phyloP scores from a whole-genome alignment of 2,113 vertebrate genomes.

The Aptenodytes patagonicus region DNA sequence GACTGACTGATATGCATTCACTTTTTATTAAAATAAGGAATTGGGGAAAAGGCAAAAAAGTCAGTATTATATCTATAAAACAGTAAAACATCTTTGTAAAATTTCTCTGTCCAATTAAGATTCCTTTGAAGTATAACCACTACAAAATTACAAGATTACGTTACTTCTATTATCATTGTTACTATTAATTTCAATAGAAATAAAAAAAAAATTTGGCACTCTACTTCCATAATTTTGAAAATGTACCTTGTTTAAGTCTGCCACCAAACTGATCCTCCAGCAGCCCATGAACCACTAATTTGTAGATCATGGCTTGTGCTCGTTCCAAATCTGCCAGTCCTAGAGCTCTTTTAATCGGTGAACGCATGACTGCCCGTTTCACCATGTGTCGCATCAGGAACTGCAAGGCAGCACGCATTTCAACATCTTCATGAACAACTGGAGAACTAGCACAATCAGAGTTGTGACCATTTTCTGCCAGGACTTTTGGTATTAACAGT shows the following conservation, averaged over 20 bases:
- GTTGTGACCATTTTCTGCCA: slow-evolving; percentile 91
- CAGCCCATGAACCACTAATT: slow-evolving; percentile 90
- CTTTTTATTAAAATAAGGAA: neutral
- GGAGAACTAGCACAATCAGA: slow-evolving; percentile 85
- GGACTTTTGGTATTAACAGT: slow-evolving; percentile 90
- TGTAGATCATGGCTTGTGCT: slow-evolving; percentile 96
- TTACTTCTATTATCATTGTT: neutral
- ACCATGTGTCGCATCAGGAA: slow-evolving; percentile 99
- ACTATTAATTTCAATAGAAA: neutral
- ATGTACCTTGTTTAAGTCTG: slow-evolving; percentile 82
- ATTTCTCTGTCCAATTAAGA: neutral
- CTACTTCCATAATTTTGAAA: neutral
- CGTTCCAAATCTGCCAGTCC: slow-evolving; percentile 93
- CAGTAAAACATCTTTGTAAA: neutral
- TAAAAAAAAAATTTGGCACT: no score
- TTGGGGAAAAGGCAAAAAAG: neutral
- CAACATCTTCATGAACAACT: slow-evolving; percentile 88
- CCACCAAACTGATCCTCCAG: slow-evolving; percentile 88
- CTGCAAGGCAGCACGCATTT: slow-evolving; percentile 92
- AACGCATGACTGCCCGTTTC: slow-evolving; percentile 94
- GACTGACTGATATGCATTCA: neutral
- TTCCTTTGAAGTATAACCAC: neutral
- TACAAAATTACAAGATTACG: neutral
- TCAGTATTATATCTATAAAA: neutral
- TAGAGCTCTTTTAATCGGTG: slow-evolving; percentile 90